A percentile compares a stretch with the other conserved stretches of the same genome.
These are phyloP conservation scores for Martes martes DNA, from an alignment of 2,113 vertebrate genomes.

Conservation along the genomic window DNA sequence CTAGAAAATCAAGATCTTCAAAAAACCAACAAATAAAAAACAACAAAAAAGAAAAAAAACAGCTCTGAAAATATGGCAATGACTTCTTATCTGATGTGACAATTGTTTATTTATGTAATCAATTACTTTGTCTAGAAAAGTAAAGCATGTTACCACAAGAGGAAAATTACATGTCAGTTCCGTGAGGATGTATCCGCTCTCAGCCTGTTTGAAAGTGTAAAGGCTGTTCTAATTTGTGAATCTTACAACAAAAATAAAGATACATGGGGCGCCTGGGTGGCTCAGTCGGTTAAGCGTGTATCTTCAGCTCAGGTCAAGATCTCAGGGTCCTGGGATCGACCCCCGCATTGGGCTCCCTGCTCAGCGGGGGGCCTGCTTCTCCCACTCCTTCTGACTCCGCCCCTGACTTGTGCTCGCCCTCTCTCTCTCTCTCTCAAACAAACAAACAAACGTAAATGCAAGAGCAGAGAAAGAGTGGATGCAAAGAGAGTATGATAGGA, in stretches of 20 bases:
- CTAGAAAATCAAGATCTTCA: neutral
- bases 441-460: neutral
- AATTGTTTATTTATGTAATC: neutral
- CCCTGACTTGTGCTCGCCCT: neutral
- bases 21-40: neutral
- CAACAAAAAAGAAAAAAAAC: neutral
- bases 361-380: neutral
- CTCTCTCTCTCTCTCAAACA: neutral
- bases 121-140: slow-evolving; percentile 13
- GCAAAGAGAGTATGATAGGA: neutral
- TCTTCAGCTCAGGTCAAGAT: no score
- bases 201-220: neutral
- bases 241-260: neutral
- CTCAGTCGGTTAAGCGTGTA: neutral
- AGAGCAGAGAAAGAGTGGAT: neutral
- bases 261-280: neutral
- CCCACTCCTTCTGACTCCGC: neutral
- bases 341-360: neutral
- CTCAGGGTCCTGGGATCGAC: neutral
- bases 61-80: neutral
- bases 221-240: neutral
- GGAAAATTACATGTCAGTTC: neutral
- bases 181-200: neutral
- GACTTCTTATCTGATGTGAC: neutral
- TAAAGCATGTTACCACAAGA: neutral